Conservation (phyloP, 2,888 invertebrate genomes). For the Heliothis peltigera region DNA sequence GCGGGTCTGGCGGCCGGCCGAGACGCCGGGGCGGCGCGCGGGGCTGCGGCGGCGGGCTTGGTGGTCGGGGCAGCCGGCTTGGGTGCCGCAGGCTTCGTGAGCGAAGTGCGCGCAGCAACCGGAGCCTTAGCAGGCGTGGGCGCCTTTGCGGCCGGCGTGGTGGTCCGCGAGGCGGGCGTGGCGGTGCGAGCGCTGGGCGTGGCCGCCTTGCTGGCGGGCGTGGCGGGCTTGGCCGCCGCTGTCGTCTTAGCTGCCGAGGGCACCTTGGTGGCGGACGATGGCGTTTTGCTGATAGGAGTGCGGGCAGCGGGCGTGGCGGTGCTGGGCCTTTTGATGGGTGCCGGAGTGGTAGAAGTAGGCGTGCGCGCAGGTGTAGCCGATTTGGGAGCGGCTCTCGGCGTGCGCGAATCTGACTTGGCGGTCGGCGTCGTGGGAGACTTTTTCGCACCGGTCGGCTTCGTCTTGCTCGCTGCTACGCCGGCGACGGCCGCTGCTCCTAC, state of each 20-base stretch:
- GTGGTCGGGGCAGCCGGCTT: constrained; percentile 44
- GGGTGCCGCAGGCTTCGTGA: constrained; percentile 43
- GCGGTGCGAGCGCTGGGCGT: constrained; percentile 37
- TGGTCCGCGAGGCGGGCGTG: constrained; percentile 38
- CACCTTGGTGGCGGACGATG: constrained; percentile 59
- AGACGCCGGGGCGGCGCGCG: constrained; percentile 35
- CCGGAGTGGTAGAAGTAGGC: constrained; percentile 64
- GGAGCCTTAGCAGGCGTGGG: constrained; percentile 54
- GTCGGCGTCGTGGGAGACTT: constrained; percentile 71
- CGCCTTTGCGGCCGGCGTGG: constrained; percentile 64
- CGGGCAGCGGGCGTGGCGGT: constrained; percentile 59
- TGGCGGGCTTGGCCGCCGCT: constrained; percentile 52
- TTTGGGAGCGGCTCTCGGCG: constrained; percentile 66
- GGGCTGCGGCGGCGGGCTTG: constrained; percentile 37
- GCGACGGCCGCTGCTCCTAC: constrained; percentile 65
- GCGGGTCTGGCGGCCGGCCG: constrained; percentile 46
- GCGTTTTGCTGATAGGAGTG: constrained; percentile 55
- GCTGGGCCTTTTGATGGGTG: constrained; percentile 62
- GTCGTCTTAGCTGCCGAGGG: constrained; percentile 53
- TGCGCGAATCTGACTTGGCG: constrained; percentile 65
- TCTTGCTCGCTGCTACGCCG: constrained; percentile 58
- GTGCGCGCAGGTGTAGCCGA: constrained; percentile 67
- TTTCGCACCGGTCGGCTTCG: constrained; percentile 62
- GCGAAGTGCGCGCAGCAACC: constrained; percentile 38
- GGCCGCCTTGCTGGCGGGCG: constrained; percentile 45